These are phyloP conservation scores for Lucifuga dentata DNA, from an alignment of 2,113 vertebrate genomes.

Conservation along the genomic window DNA sequence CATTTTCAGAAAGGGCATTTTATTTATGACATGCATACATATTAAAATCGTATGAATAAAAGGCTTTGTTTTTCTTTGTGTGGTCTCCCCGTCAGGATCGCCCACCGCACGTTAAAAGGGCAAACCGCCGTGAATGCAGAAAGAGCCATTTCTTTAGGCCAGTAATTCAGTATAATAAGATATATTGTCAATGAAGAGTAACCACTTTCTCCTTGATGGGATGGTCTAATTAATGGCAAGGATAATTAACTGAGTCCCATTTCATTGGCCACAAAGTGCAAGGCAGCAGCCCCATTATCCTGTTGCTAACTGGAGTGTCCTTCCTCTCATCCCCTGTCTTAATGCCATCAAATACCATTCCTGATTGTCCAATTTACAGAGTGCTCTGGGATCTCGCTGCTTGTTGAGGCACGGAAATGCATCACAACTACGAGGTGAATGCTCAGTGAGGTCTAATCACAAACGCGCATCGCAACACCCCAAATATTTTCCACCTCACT, in stretches of 20 bases:
- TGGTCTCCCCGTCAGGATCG: neutral
- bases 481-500: constrained; percentile 22
- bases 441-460: constrained; percentile 51
- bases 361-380: constrained; percentile 80
- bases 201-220: constrained; percentile 74
- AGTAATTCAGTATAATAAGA: constrained; percentile 47
- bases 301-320: constrained; percentile 74
- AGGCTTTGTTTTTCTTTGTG: too few relatives aligned
- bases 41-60: too few relatives aligned
- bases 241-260: constrained; percentile 77
- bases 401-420: constrained; percentile 49
- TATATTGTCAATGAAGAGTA: constrained; percentile 53
- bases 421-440: constrained; percentile 58
- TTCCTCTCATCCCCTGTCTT: constrained; percentile 77
- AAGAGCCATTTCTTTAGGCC: constrained; percentile 39
- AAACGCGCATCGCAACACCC: constrained; percentile 16
- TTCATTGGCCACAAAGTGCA: constrained; percentile 73
- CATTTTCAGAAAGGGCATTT: too few relatives aligned
- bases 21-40: too few relatives aligned
- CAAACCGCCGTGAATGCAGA: constrained; percentile 17
- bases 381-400: constrained; percentile 66
- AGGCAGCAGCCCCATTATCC: constrained; percentile 73
- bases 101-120: neutral
- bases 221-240: constrained; percentile 78
- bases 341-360: constrained; percentile 80